A percentile compares a stretch with the other conserved stretches of the same genome.
Evolutionary conservation across 2,888 invertebrate species (phyloP).

Genomic region (Acanthopleura granulata): DNA sequence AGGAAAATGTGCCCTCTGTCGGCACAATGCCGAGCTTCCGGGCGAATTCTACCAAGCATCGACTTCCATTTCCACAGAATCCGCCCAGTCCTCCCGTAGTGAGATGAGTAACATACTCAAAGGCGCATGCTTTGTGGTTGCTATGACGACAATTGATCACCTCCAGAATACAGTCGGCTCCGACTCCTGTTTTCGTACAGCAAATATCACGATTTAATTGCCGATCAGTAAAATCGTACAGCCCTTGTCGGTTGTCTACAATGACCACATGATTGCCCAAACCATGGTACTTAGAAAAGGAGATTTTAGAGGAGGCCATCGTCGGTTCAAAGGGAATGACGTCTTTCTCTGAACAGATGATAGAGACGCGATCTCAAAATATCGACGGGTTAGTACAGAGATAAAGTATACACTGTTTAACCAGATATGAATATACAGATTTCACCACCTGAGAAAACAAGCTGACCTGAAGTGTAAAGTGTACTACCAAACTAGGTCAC

Average conservation of each 20-base stretch:
- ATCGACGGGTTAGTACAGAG: too few species aligned
- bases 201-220: not conserved
- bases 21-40: not conserved
- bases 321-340: too few species aligned
- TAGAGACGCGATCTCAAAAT: too few species aligned
- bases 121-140: not conserved
- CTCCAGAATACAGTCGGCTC: constrained; percentile 1
- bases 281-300: constrained; percentile 11
- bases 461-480: too few species aligned
- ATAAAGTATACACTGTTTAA: too few species aligned
- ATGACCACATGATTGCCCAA: constrained; percentile 1
- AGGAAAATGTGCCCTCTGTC: not conserved
- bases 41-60: not conserved
- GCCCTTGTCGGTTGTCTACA: not conserved
- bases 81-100: not conserved
- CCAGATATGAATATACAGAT: too few species aligned
- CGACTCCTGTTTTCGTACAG: not conserved
- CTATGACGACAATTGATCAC: not conserved
- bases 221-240: not conserved
- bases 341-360: too few species aligned
- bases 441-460: too few species aligned
- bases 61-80: constrained; percentile 13
- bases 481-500: too few species aligned
- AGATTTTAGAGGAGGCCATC: not conserved
- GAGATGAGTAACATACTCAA: not conserved